Conservation (phyloP, 2,888 invertebrate genomes). For the Apamea sordens region DNA sequence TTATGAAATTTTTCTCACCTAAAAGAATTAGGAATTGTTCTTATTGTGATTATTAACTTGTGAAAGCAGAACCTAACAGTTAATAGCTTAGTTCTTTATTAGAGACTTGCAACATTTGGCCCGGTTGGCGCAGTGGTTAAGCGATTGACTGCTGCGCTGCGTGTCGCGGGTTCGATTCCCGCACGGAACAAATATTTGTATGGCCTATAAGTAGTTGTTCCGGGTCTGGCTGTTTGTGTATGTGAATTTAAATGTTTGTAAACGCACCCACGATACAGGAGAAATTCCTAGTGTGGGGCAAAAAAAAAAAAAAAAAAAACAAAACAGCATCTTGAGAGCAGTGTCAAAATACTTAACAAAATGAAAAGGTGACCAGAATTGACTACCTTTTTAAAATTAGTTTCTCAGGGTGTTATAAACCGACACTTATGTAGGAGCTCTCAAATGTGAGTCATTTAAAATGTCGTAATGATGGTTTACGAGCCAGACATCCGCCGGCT, state of each 20-base stretch:
- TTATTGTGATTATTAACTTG: not conserved
- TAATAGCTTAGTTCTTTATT: not conserved
- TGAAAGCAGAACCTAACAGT: not conserved
- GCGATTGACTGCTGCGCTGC: too few relatives aligned
- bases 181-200: too few relatives aligned
- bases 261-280: too few relatives aligned
- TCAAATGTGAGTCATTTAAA: slow-evolving; percentile 28
- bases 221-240: too few relatives aligned
- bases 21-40: not conserved
- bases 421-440: not conserved
- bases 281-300: too few relatives aligned
- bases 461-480: slow-evolving; percentile 35
- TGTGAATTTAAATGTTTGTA: too few relatives aligned
- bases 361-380: not conserved
- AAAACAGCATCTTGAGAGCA: too few relatives aligned
- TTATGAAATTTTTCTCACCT: not conserved
- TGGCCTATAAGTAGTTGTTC: too few relatives aligned
- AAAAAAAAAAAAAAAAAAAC: too few relatives aligned
- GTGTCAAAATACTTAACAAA: not conserved
- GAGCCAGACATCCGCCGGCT: slow-evolving; percentile 20
- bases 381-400: not conserved
- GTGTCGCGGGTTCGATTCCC: too few relatives aligned
- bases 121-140: too few relatives aligned
- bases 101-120: too few relatives aligned
- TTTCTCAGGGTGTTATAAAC: not conserved